Conservation (phyloP, 1,140 invertebrate species). For the Cepaea nemoralis region DNA sequence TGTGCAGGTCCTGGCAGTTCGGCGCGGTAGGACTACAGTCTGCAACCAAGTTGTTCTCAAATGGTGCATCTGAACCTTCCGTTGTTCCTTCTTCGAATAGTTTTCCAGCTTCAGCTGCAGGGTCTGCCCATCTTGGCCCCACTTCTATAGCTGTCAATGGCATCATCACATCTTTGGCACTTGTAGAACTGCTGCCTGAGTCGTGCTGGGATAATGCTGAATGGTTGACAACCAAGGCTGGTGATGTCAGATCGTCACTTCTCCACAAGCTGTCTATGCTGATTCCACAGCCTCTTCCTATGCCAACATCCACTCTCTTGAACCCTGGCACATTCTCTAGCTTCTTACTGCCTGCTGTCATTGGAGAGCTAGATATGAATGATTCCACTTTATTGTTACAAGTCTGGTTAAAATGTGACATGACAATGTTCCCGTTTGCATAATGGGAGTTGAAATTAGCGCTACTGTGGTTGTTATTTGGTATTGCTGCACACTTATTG, state of each 20-base stretch:
- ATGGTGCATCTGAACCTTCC: slow-evolving; percentile 50
- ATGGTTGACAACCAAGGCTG: slow-evolving; percentile 40
- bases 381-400: slow-evolving; percentile 33
- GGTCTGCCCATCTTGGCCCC: slow-evolving; percentile 69
- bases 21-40: slow-evolving; percentile 62
- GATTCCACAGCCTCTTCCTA: not conserved
- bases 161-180: not conserved
- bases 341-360: not conserved
- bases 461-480: not conserved
- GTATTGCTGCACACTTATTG: slow-evolving; percentile 16
- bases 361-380: not conserved
- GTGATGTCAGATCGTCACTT: slow-evolving; percentile 33
- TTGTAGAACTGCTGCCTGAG: slow-evolving; percentile 18
- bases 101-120: slow-evolving; percentile 67
- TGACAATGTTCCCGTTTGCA: not conserved
- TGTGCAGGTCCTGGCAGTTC: slow-evolving; percentile 45
- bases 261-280: not conserved
- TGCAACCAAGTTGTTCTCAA: slow-evolving; percentile 61
- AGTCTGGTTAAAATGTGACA: not conserved
- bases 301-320: slow-evolving; percentile 12
- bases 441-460: not conserved
- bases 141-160: slow-evolving; percentile 22
- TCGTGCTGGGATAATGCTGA: slow-evolving; percentile 34
- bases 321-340: slow-evolving; percentile 6
- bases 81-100: slow-evolving; percentile 71